A percentile compares a stretch with the other conserved stretches of the same genome.
These are phyloP conservation scores for Pasiphila rectangulata DNA, from an alignment of 2,888 invertebrate species.

Conservation along the genomic window DNA sequence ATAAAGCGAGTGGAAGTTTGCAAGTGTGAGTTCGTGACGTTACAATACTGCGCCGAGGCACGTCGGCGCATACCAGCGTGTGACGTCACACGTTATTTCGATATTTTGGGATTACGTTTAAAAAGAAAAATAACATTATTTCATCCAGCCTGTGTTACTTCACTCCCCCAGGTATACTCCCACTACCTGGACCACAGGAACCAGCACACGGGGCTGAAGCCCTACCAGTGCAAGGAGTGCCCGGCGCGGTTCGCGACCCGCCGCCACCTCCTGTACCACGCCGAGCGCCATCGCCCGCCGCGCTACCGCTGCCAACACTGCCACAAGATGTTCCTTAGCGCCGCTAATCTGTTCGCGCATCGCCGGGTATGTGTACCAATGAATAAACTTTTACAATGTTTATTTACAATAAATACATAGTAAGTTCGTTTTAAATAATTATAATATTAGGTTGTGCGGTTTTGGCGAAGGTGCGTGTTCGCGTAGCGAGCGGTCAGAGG, in stretches of 20 bases:
- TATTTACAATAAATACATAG: not conserved
- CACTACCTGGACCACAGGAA: conserved; percentile 22
- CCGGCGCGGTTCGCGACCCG: conserved; percentile 15
- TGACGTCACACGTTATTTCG: no score
- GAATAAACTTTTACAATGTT: not conserved
- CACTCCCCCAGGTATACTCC: conserved; percentile 18
- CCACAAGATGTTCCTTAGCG: conserved; percentile 28
- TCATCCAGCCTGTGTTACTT: not conserved
- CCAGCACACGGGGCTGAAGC: conserved; percentile 22
- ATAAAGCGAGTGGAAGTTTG: no score
- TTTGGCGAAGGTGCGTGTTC: no score
- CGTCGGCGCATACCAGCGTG: no score
- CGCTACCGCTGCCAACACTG: conserved; percentile 29
- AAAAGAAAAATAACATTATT: not conserved
- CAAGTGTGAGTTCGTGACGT: no score
- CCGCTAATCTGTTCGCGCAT: conserved; percentile 25
- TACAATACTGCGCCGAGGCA: no score
- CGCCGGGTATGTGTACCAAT: conserved; percentile 8
- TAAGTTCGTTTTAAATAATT: not conserved
- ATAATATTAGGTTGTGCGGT: not conserved
- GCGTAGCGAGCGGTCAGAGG: no score
- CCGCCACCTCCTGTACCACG: conserved; percentile 17
- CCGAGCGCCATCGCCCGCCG: conserved; percentile 21
- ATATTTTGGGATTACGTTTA: no score
- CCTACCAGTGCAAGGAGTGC: conserved; percentile 21